Percentiles rank a stretch among this genome's conserved stretches.
These are phyloP conservation scores for Capra hircus DNA, from an alignment of 2,113 vertebrate species.

Conservation along the genomic window DNA sequence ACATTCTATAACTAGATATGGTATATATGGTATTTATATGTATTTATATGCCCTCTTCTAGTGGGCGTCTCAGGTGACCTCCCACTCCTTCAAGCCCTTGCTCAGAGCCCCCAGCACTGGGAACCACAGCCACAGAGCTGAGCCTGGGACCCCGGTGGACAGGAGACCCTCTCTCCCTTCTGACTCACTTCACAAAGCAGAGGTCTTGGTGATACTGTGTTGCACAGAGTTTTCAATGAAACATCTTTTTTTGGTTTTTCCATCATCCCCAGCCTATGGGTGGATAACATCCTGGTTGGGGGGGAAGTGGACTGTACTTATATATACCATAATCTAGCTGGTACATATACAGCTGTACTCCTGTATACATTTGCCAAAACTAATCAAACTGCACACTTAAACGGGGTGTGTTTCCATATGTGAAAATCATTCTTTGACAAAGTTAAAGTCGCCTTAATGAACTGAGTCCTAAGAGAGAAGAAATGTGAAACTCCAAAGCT, in stretches of 20 bases:
- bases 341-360: background rate
- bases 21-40: background rate
- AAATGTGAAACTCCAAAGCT: background rate
- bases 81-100: background rate
- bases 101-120: too few relatives aligned
- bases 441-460: background rate
- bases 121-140: background rate
- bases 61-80: accelerated
- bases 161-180: too few relatives aligned
- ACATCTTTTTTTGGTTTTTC: background rate
- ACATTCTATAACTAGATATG: background rate
- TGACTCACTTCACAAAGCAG: background rate
- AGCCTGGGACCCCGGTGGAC: accelerated
- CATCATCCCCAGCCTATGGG: background rate
- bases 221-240: background rate
- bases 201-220: background rate
- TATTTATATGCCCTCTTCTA: background rate
- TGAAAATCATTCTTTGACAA: background rate
- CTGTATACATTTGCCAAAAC: background rate
- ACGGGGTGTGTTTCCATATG: background rate
- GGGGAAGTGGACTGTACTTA: accelerated
- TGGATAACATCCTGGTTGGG: background rate
- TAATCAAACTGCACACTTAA: background rate
- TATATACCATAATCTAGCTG: background rate
- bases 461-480: background rate